Evolutionary conservation across 2,113 vertebrate species (phyloP).

Genomic region (Brachypteracias leptosomus): DNA sequence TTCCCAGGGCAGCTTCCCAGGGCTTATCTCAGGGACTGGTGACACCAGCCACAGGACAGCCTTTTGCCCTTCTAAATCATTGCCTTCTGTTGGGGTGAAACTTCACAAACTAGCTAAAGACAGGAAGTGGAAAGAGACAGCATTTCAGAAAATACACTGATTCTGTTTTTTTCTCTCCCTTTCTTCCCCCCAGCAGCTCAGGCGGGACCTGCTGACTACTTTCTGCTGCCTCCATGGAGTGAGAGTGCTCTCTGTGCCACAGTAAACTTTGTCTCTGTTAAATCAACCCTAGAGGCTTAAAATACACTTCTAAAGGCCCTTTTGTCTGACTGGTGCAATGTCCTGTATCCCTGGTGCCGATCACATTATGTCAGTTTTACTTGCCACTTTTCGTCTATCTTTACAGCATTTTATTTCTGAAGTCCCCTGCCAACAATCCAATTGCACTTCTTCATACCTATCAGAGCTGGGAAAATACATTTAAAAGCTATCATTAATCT

Average conservation of each 20-base stretch:
- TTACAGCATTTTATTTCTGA: conserved; percentile 41
- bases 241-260: background rate
- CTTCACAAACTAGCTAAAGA: background rate
- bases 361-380: conserved; percentile 43
- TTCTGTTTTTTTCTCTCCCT: background rate
- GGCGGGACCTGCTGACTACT: background rate
- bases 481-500: background rate
- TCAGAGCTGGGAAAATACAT: background rate
- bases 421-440: conserved; percentile 34
- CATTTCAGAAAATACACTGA: background rate
- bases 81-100: background rate
- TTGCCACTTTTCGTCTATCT: conserved; percentile 37
- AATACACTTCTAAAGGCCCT: conserved; percentile 43
- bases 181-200: background rate
- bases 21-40: background rate
- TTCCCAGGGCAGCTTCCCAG: background rate
- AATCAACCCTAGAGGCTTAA: conserved; percentile 43
- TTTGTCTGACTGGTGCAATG: conserved; percentile 41
- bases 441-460: background rate
- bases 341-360: conserved; percentile 31
- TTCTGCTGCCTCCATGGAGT: background rate
- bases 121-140: background rate
- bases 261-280: conserved; percentile 34
- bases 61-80: background rate
- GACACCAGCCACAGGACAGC: background rate